Evolutionary conservation across 2,888 invertebrate genomes (phyloP).

Genomic region (Nomada flava): DNA sequence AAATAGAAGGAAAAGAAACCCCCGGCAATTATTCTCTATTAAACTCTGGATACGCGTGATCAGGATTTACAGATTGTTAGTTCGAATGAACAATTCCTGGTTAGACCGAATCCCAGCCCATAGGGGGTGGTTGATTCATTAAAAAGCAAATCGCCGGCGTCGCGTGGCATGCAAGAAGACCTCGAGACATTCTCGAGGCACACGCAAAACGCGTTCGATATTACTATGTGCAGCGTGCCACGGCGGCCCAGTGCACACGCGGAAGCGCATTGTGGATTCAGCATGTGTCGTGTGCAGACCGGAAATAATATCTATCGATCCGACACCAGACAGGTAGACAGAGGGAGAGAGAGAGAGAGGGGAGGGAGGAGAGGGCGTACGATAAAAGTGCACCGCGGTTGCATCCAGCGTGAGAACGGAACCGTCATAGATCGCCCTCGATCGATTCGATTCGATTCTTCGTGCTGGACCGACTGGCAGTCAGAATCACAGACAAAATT

Average conservation of each 20-base stretch:
- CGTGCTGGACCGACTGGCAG: slow-evolving; percentile 17
- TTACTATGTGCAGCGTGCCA: slow-evolving; percentile 69
- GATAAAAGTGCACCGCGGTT: slow-evolving; percentile 68
- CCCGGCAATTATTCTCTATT: too few species aligned
- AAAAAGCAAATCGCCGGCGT: not conserved
- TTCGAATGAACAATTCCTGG: too few species aligned
- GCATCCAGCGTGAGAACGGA: slow-evolving; percentile 60
- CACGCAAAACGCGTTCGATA: slow-evolving; percentile 61
- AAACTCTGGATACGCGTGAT: too few species aligned
- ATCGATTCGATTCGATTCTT: slow-evolving; percentile 49
- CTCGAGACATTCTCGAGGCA: not conserved
- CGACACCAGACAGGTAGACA: slow-evolving; percentile 8
- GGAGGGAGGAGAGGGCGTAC: slow-evolving; percentile 13
- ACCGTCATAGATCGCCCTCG: slow-evolving; percentile 63
- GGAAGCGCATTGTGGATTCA: slow-evolving; percentile 74
- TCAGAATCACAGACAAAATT: slow-evolving; percentile 57
- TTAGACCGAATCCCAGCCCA: too few species aligned
- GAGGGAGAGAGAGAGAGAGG: too few species aligned
- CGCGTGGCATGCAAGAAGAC: not conserved
- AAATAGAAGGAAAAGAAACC: not conserved
- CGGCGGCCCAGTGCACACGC: slow-evolving; percentile 56
- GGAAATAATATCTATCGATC: slow-evolving; percentile 75
- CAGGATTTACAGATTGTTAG: too few species aligned
- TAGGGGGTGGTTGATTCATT: not conserved
- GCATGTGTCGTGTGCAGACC: slow-evolving; percentile 68